phyloP scores from a whole-genome alignment of 2,888 invertebrate genomes.

The Nemapogon koenigi region DNA sequence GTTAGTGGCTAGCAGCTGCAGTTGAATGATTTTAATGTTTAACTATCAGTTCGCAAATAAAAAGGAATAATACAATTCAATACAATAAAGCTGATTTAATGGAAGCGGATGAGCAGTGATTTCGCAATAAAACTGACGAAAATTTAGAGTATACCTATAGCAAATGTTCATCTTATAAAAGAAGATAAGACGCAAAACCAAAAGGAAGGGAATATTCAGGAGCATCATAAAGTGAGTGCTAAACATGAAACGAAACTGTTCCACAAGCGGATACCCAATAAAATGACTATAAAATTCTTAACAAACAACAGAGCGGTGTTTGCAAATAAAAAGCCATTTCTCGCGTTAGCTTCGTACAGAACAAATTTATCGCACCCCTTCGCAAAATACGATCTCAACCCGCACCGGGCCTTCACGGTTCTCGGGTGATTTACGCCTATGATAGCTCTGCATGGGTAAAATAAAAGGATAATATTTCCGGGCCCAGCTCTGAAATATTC shows the following conservation, averaged over 20 bases:
- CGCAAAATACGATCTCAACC: constrained; percentile 34
- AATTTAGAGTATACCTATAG: no score
- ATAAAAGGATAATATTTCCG: constrained; percentile 35
- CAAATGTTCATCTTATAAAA: no score
- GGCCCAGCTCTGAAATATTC: constrained; percentile 17
- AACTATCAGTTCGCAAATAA: no score
- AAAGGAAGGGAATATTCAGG: constrained; percentile 6
- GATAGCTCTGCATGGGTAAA: constrained; percentile 33
- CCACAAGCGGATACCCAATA: constrained; percentile 9
- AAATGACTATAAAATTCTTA: constrained; percentile 25
- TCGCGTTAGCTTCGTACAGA: constrained; percentile 26
- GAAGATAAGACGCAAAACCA: no score
- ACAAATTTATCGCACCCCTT: constrained; percentile 45
- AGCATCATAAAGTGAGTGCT: constrained; percentile 8
- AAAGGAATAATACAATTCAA: no score
- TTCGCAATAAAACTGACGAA: no score
- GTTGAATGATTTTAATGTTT: no score
- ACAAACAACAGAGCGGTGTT: constrained; percentile 32
- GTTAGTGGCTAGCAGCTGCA: no score
- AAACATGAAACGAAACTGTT: constrained; percentile 15
- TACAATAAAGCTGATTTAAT: no score
- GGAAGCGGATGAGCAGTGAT: no score
- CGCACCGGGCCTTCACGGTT: constrained; percentile 15
- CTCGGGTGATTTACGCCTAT: constrained; percentile 36
- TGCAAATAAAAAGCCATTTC: constrained; percentile 46